Conservation (phyloP, 1,140 invertebrate species). For the Drosophila hydei region DNA sequence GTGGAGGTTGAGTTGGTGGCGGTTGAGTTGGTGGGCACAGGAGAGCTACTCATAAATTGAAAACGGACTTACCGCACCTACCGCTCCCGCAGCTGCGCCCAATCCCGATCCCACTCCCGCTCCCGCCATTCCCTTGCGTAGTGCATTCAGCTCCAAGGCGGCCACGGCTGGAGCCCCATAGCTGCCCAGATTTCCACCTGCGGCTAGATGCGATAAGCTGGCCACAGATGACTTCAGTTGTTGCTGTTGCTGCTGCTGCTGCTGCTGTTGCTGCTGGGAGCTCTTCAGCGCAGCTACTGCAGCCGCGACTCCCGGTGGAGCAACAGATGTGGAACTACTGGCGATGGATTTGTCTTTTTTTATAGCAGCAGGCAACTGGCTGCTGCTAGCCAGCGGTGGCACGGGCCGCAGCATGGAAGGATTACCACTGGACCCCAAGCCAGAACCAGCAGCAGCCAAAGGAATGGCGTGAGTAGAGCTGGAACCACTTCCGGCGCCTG, state of each 20-base stretch:
- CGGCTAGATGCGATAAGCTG: constrained; percentile 58
- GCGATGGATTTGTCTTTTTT: constrained; percentile 35
- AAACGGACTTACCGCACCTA: constrained; percentile 81
- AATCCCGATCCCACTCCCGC: constrained; percentile 33
- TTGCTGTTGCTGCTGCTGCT: constrained; percentile 17
- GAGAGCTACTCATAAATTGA: constrained; percentile 70
- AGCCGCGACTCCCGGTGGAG: constrained; percentile 47
- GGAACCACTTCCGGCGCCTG: constrained; percentile 34
- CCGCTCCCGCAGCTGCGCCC: constrained; percentile 44
- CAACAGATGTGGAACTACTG: constrained; percentile 18
- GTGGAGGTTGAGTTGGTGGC: constrained; percentile 35
- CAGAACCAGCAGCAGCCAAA: not conserved
- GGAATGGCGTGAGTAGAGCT: constrained; percentile 4
- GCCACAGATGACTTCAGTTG: constrained; percentile 57
- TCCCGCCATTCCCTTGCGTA: constrained; percentile 73
- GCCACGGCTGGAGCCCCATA: constrained; percentile 41
- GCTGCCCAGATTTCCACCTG: constrained; percentile 51
- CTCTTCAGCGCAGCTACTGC: constrained; percentile 57
- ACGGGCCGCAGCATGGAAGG: constrained; percentile 58
- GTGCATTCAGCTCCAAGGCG: constrained; percentile 65
- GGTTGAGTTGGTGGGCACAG: constrained; percentile 54
- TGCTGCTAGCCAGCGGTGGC: constrained; percentile 51
- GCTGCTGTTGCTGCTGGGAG: constrained; percentile 64
- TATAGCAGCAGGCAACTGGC: constrained; percentile 21
- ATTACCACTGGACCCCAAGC: constrained; percentile 9